These are phyloP conservation scores for Eupithecia abbreviata DNA, from an alignment of 2,888 invertebrate species.

Conservation along the genomic window DNA sequence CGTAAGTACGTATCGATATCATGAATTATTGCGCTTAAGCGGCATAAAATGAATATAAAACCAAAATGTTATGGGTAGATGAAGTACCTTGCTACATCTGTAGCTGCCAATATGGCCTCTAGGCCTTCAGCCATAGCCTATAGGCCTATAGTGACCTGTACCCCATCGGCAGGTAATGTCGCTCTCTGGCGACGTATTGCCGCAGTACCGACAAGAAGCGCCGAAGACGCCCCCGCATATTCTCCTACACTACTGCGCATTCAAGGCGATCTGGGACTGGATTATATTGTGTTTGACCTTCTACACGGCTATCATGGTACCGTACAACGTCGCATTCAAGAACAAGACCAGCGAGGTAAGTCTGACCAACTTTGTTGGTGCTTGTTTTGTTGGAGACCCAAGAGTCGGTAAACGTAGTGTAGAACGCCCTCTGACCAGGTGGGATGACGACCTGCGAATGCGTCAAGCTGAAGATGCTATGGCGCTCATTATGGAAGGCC, in stretches of 20 bases:
- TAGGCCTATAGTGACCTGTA: slow-evolving; percentile 4
- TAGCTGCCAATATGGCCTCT: not conserved
- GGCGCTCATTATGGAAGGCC: too few species aligned
- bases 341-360: slow-evolving; percentile 95
- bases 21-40: not conserved
- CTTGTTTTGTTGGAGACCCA: too few species aligned
- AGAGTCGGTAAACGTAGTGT: too few species aligned
- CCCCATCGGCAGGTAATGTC: slow-evolving; percentile 88
- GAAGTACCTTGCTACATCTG: not conserved
- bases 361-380: too few species aligned
- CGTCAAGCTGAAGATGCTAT: too few species aligned
- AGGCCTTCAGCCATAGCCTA: not conserved
- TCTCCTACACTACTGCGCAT: slow-evolving; percentile 99
- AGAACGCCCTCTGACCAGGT: too few species aligned
- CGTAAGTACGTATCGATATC: not conserved
- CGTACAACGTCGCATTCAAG: slow-evolving; percentile 99
- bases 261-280: slow-evolving; percentile 99
- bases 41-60: not conserved
- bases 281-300: slow-evolving; percentile 99
- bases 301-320: slow-evolving; percentile 99
- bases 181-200: slow-evolving; percentile 98
- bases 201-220: slow-evolving; percentile 99
- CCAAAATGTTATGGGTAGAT: not conserved
- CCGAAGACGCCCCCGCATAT: slow-evolving; percentile 99
- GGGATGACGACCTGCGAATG: too few species aligned